Percentiles rank a stretch among this genome's conserved stretches.
phyloP scores from a whole-genome alignment of 1,140 invertebrate genomes.

The Sarcophaga peregrina region DNA sequence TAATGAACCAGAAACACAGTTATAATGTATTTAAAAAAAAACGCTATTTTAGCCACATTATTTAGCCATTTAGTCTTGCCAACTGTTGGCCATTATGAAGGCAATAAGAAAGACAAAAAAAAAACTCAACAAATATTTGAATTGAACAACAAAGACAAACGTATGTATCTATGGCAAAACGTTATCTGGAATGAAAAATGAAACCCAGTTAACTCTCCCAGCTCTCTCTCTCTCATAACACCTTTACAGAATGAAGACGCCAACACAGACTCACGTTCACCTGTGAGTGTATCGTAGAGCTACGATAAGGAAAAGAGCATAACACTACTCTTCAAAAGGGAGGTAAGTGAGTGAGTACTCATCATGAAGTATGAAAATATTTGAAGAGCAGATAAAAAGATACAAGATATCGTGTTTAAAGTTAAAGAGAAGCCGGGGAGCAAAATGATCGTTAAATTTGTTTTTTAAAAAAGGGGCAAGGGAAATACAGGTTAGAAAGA shows the following conservation, averaged over 20 bases:
- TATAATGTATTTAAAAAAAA: too few relatives aligned
- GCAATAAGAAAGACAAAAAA: background rate
- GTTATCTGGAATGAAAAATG: background rate
- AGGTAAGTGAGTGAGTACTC: background rate
- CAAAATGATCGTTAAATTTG: background rate
- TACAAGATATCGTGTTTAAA: background rate
- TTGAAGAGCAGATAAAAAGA: background rate
- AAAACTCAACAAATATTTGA: background rate
- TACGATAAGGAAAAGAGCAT: background rate
- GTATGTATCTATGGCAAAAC: background rate
- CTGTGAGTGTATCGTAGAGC: background rate
- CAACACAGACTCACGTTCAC: background rate
- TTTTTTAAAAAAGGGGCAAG: background rate
- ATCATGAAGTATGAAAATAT: background rate
- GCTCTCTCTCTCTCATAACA: background rate
- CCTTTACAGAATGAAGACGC: background rate
- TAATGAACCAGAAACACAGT: too few relatives aligned
- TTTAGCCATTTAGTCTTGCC: background rate
- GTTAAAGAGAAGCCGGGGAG: background rate
- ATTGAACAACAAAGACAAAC: slow-evolving; percentile 19
- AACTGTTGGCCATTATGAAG: background rate
- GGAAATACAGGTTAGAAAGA: background rate
- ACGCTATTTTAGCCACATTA: too few relatives aligned
- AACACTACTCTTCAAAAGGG: background rate
- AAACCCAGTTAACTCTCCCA: background rate